phyloP scores from a whole-genome alignment of 2,888 invertebrate genomes.

The Apomyelois bistriatella region DNA sequence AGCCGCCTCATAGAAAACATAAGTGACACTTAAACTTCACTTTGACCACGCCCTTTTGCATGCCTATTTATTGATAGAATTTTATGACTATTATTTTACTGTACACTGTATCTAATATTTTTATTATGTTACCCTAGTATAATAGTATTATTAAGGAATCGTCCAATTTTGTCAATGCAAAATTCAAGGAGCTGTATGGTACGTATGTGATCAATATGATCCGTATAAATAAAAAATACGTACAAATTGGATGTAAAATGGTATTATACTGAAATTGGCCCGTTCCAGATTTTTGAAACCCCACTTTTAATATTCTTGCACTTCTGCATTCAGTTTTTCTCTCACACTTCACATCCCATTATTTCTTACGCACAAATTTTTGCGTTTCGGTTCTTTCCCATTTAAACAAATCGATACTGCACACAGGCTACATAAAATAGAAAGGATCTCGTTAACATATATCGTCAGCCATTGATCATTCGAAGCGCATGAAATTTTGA shows the following conservation, averaged over 20 bases:
- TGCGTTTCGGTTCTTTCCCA: not conserved
- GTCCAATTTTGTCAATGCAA: not conserved
- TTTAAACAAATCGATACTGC: not conserved
- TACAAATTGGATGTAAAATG: not conserved
- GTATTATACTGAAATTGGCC: not conserved
- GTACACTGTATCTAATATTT: not conserved
- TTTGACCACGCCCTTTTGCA: slow-evolving; percentile 5
- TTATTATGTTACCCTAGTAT: not conserved
- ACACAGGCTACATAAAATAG: not conserved
- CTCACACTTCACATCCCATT: not conserved
- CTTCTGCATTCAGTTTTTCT: slow-evolving; percentile 17
- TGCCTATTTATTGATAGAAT: slow-evolving; percentile 2
- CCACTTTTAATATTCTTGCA: slow-evolving; percentile 16
- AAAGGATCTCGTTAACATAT: not conserved
- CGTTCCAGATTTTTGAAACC: slow-evolving; percentile 6
- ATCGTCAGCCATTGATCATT: slow-evolving; percentile 1
- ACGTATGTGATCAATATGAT: not conserved
- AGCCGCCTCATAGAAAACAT: slow-evolving; percentile 5
- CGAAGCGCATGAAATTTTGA: not conserved
- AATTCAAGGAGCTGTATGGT: not conserved
- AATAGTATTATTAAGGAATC: not conserved
- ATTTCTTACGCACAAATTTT: not conserved
- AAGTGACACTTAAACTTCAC: not conserved
- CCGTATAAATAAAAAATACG: not conserved
- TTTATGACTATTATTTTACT: not conserved